Base-by-base conservation (phyloP, 2,797 vertebrate species). In the Clarias laeviceps region DNA sequence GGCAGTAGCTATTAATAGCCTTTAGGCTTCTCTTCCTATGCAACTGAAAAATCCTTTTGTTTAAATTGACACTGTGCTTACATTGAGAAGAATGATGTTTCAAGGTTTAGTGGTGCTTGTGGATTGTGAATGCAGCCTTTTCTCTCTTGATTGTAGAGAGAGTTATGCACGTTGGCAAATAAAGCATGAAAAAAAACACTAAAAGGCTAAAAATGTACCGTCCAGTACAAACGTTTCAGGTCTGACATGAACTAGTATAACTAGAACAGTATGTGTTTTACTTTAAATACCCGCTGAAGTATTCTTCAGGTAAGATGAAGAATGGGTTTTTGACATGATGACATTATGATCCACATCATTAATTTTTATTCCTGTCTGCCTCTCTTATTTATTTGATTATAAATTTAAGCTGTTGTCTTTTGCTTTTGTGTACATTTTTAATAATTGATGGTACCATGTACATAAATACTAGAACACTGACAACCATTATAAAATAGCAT, bases 1-100 rank as follows among this genome's bases (percentile, higher is more conserved):
- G 81, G 66, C 76, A 64, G 54, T 9, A 50, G 54, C 11, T 15
- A 54, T 18, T 74, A 50, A 54, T 50, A 65, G 9, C 56, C 78
- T 66, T 50, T 50, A 45, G 69, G n/a, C 5, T 59, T 87, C 56
- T 66, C 50, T 73, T 74, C 6, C 27, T 85, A 85, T 85, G 84
- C 84, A 86, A 64, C 76, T 83, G 32, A 54, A 81, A 57, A 45
- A 59, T 18, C 18, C 27, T 8, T 5, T 11, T 68, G 9, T 61
- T 69, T 80, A 40, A 34, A 57, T 32, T 34, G 27, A 32, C 17
- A 2, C n/a, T 32, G 50, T 78, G 73, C 50, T 61, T 78, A 59
- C 32, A 57, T 59, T 64, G 34, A 65, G 61, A 15, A 80, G 5
- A 24, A 64, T 65, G 17, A 80, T 1, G 22, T 79, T 79, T 62